phyloP scores from a whole-genome alignment of 2,113 vertebrate genomes.

The Notarius lentiginosus region DNA sequence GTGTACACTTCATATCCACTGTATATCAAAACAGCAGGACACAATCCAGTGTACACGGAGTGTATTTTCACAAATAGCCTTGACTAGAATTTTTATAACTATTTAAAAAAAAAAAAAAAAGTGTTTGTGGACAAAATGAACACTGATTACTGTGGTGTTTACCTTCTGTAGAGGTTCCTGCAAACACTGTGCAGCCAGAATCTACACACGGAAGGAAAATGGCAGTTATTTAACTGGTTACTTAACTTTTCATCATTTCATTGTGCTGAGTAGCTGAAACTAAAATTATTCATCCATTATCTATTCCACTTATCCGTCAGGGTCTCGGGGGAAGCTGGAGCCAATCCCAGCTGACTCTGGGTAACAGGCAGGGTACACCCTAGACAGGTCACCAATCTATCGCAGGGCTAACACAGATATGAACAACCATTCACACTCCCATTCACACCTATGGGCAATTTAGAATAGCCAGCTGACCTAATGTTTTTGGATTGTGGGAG shows the following conservation, averaged over 20 bases:
- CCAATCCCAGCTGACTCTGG: no score
- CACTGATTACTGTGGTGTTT: background rate
- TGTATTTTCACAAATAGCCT: background rate
- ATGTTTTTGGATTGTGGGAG: no score
- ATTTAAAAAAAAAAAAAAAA: background rate
- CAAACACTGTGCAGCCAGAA: conserved; percentile 11
- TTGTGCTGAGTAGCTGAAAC: background rate
- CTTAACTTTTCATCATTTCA: background rate
- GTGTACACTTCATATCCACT: no score
- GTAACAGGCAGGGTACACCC: no score
- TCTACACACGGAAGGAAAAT: background rate
- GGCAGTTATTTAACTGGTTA: background rate
- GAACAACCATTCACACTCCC: no score
- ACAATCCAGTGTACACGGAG: background rate
- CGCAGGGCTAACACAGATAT: no score
- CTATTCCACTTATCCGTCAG: no score
- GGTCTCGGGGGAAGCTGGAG: no score
- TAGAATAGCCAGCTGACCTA: no score
- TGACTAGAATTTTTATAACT: background rate
- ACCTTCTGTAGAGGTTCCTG: conserved; percentile 22
- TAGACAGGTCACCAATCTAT: no score
- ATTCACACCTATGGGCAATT: no score
- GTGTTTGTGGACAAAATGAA: background rate
- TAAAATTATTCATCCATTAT: background rate
- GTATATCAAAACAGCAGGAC: background rate